These are phyloP conservation scores for Pyrgilauda ruficollis DNA, from an alignment of 2,113 vertebrate species.

Conservation along the genomic window DNA sequence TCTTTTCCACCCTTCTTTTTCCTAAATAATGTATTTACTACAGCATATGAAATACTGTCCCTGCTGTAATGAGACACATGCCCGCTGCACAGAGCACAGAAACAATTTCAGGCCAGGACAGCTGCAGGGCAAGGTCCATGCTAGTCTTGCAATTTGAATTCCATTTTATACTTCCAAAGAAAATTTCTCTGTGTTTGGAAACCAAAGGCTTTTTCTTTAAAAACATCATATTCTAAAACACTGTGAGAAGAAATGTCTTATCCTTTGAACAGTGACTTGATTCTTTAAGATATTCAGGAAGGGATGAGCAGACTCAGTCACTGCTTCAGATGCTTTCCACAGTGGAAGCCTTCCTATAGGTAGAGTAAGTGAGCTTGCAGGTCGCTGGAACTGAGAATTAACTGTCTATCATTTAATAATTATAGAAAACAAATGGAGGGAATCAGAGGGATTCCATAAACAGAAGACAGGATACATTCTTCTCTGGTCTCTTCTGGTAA, in stretches of 20 bases:
- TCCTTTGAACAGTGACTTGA: neutral
- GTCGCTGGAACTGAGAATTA: neutral
- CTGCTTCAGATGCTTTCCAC: neutral
- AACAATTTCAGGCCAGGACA: neutral
- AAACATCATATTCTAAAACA: neutral
- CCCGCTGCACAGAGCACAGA: neutral
- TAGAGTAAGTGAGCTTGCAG: neutral
- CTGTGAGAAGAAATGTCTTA: neutral
- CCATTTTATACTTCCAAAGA: neutral
- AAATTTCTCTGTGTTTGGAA: neutral
- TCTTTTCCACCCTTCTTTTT: neutral
- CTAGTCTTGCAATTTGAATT: neutral
- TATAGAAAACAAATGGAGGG: neutral
- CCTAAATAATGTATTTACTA: neutral
- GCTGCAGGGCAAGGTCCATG: neutral
- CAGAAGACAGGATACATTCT: neutral
- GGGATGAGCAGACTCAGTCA: neutral
- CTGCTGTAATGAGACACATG: neutral
- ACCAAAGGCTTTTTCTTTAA: neutral
- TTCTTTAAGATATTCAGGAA: neutral
- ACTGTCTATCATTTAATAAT: neutral
- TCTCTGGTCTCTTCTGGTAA: neutral
- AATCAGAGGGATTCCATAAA: neutral
- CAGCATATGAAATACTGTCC: neutral
- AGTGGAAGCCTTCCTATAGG: neutral